These are phyloP conservation scores for Tragelaphus oryx DNA, from an alignment of 2,797 vertebrate species.

Conservation along the genomic window DNA sequence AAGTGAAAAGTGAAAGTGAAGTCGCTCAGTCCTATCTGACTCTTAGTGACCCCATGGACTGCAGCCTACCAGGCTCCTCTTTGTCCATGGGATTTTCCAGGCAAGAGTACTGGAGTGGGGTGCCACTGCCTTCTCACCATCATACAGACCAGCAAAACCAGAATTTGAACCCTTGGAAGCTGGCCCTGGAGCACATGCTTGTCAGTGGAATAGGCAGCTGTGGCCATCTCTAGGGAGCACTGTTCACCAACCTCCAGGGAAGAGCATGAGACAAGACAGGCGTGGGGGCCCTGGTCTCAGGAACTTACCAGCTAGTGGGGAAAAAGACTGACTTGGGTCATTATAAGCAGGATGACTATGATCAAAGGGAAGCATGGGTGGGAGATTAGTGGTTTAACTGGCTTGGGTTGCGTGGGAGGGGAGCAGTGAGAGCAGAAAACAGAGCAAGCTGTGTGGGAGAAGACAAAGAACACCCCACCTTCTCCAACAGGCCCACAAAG, in stretches of 20 bases:
- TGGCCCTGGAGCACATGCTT: not conserved
- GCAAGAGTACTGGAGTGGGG: too few relatives aligned
- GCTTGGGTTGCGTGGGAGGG: not conserved
- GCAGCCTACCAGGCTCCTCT: too few relatives aligned
- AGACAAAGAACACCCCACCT: not conserved
- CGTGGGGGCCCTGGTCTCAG: not conserved
- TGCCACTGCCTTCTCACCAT: not conserved
- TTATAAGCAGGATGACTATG: not conserved
- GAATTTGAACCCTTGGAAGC: not conserved
- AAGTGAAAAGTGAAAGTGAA: too few relatives aligned
- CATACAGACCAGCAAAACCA: not conserved
- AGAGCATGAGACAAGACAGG: not conserved
- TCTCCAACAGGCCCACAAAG: not conserved
- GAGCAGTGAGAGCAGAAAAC: not conserved
- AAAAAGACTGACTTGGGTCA: not conserved
- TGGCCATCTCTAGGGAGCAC: not conserved
- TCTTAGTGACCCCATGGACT: too few relatives aligned
- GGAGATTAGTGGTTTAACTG: not conserved
- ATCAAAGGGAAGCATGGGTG: not conserved
- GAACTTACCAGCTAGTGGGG: not conserved
- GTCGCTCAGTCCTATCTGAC: fast-evolving
- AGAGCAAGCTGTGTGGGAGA: not conserved
- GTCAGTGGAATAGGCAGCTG: not conserved
- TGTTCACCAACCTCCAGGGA: not conserved
- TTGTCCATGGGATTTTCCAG: too few relatives aligned